Evolutionary conservation across 2,113 vertebrate species (phyloP), one percentile per base, ranked within the genome.

Genomic region (Psammodynastes pulverulentus): DNA sequence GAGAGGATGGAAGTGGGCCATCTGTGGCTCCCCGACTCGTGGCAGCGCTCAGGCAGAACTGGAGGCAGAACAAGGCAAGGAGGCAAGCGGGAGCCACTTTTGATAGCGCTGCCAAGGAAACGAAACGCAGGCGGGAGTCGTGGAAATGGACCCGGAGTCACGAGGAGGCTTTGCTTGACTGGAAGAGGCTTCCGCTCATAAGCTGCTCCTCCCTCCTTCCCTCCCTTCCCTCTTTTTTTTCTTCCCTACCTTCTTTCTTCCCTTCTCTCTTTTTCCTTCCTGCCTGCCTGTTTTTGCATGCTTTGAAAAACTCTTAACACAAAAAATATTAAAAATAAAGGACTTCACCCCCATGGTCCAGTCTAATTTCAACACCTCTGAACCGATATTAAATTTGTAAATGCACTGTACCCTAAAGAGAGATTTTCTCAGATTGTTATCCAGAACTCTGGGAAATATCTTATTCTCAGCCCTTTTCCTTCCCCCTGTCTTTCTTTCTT

Each of bases 1-100:
- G 34, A 43, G 92, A 46, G 89, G 54, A 95, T 93, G 45, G 72
- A 94, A 95, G 95, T 62, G 72, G 92, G 96, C 95, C 97, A 97
- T 93, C 96, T 97, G 97, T 34, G 96, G 0, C 95, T 90, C 90
- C 0, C 34, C 86, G 15, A 8, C 0, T 21, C 67, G n/a, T 67
- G 45, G 48, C 45, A 90, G 94, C 72, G 24, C 94, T 94, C 94
- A 56, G 93, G 93, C 1, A 0, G n/a, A 93, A 91, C 88, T 0
- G 84, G 45, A 46, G 43, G 43, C 43, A 46, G 84, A 67, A 17
- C 12, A 67, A 67, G 5, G n/a, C n/a, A 17, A 72, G 62, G 13
- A 6, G 15, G n/a, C n/a, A 6, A 15, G 13, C 5, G n/a, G 13
- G 13, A 72, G 62, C n/a, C 62, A 72, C 13, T 2, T 6, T 2